Percentiles rank a stretch among this genome's conserved stretches.
These are phyloP conservation scores for Nasonovia ribisnigri DNA, from an alignment of 2,888 invertebrate species.

Conservation along the genomic window DNA sequence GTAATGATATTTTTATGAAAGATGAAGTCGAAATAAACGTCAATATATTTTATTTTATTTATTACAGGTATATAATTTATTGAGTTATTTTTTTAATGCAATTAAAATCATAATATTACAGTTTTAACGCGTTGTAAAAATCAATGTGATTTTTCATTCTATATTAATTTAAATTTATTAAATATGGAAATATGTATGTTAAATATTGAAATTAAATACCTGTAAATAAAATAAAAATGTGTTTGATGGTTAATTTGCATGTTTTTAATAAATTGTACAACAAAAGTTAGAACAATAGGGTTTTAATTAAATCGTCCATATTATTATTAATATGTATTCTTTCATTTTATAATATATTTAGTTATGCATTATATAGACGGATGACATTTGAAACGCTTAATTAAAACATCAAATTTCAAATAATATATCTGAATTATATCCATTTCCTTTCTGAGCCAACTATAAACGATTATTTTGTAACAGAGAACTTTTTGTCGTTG, in stretches of 20 bases:
- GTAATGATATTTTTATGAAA: not conserved
- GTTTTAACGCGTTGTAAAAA: not conserved
- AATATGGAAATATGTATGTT: not conserved
- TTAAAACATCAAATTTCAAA: not conserved
- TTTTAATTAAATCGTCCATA: not conserved
- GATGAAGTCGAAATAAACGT: not conserved
- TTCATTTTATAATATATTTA: not conserved
- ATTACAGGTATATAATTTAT: not conserved
- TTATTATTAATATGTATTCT: not conserved
- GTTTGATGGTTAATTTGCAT: slow-evolving; percentile 2
- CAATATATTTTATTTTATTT: not conserved
- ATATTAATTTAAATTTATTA: not conserved
- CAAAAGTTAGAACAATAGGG: not conserved
- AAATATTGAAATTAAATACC: not conserved
- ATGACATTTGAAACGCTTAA: not conserved
- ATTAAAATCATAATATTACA: not conserved
- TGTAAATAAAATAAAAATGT: slow-evolving; percentile 17
- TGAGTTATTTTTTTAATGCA: not conserved
- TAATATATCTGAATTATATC: not conserved
- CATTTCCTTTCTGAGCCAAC: not conserved
- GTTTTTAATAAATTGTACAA: not conserved
- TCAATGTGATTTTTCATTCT: not conserved
- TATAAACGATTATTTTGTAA: not conserved
- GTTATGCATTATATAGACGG: not conserved
- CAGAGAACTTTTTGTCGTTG: not conserved